A percentile compares a stretch with the other conserved stretches of the same genome.
Conservation (phyloP, 2,797 vertebrate species). For the Fistularia commersonii region DNA sequence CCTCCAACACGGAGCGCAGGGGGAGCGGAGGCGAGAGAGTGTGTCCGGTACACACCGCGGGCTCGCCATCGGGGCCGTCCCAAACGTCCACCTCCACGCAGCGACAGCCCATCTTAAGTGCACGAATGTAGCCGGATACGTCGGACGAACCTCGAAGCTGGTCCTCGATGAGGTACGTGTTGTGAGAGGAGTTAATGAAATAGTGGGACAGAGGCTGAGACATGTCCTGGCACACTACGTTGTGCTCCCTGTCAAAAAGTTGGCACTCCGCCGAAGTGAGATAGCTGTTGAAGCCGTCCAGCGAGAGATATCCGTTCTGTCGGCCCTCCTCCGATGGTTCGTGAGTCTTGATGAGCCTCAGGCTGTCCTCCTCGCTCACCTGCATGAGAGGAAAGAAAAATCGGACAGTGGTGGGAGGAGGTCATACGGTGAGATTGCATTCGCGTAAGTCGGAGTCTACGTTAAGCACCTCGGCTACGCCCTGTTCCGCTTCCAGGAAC, state of each 20-base stretch:
- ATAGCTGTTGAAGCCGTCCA: slow-evolving; percentile 93
- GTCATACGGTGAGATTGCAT: neutral
- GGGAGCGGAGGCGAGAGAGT: slow-evolving; percentile 84
- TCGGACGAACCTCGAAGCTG: slow-evolving; percentile 89
- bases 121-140: slow-evolving; percentile 89
- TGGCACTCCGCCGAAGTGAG: slow-evolving; percentile 89
- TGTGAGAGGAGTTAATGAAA: slow-evolving; percentile 93
- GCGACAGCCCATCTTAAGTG: slow-evolving; percentile 92
- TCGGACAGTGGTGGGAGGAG: neutral
- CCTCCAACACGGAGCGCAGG: slow-evolving; percentile 85
- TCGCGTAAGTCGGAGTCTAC: neutral
- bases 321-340: slow-evolving; percentile 88
- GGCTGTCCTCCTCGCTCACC: slow-evolving; percentile 86
- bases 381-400: slow-evolving; percentile 32
- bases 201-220: slow-evolving; percentile 91
- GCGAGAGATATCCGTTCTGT: slow-evolving; percentile 84
- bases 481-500: slow-evolving; percentile 95
- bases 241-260: slow-evolving; percentile 88
- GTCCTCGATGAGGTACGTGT: slow-evolving; percentile 95
- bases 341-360: slow-evolving; percentile 86
- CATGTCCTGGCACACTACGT: slow-evolving; percentile 90
- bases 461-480: slow-evolving; percentile 83
- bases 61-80: slow-evolving; percentile 87
- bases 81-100: slow-evolving; percentile 91
- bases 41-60: slow-evolving; percentile 87